phyloP scores from a whole-genome alignment of 1,140 invertebrate species.

The Thaumatotibia leucotreta region DNA sequence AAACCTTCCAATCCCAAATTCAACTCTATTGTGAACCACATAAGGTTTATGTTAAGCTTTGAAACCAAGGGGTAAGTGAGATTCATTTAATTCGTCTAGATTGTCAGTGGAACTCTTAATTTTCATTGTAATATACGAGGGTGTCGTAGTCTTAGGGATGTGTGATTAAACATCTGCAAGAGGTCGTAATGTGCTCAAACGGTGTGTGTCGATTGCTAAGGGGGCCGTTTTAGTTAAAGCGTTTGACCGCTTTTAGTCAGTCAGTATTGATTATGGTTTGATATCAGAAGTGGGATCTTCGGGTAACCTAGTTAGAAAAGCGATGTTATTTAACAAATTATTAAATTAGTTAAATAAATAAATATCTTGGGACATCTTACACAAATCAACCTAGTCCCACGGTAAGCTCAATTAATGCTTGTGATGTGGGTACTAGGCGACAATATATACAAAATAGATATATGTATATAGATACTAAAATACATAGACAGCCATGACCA shows the following conservation, averaged over 20 bases:
- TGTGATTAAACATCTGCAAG: conserved; percentile 16
- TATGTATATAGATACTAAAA: no score
- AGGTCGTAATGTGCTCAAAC: conserved; percentile 18
- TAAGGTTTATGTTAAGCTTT: conserved; percentile 31
- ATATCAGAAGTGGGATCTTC: no score
- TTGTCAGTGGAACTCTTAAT: conserved; percentile 69
- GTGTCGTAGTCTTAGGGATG: conserved; percentile 23
- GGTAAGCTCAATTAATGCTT: no score
- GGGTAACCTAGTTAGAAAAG: no score
- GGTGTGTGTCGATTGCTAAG: neutral
- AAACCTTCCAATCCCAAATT: conserved; percentile 25
- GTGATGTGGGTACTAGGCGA: no score
- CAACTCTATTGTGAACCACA: conserved; percentile 22
- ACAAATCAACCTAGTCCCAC: no score
- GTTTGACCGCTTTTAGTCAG: neutral
- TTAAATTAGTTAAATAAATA: no score
- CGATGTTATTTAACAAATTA: no score
- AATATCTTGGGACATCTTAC: no score
- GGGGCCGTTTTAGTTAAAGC: neutral
- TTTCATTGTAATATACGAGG: conserved; percentile 53
- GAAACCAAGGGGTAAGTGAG: conserved; percentile 65
- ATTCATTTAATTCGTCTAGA: conserved; percentile 71
- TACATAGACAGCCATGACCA: no score
- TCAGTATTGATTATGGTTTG: neutral
- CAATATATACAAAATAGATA: no score